Evolutionary conservation across 2,113 vertebrate genomes (phyloP).

Genomic region (Tapirus terrestris): DNA sequence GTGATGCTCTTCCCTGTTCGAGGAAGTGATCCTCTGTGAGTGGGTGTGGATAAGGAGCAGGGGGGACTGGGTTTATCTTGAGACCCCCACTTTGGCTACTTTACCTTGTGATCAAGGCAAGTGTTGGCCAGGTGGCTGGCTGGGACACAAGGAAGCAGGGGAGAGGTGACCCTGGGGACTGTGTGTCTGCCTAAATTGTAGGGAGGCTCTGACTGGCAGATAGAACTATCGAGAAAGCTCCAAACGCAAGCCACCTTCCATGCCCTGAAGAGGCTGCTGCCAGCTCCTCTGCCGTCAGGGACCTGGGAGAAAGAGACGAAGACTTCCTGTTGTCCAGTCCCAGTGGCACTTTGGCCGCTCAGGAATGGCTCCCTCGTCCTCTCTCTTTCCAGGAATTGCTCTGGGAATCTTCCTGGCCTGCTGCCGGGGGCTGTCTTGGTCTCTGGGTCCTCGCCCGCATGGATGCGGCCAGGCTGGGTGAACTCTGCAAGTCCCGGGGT

Average conservation of each 20-base stretch:
- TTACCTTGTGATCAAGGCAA: not conserved
- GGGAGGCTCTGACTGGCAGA: not conserved
- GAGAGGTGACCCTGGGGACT: not conserved
- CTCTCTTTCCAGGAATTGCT: too few species aligned
- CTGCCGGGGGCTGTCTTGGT: not conserved
- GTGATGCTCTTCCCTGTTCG: not conserved
- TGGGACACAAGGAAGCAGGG: not conserved
- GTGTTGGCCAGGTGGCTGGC: too few species aligned
- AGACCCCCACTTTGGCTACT: not conserved
- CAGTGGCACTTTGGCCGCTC: fast-evolving
- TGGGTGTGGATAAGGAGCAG: fast-evolving
- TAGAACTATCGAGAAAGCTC: not conserved
- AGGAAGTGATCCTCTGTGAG: not conserved
- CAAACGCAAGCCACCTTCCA: fast-evolving
- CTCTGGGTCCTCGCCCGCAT: not conserved
- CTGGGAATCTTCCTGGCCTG: not conserved
- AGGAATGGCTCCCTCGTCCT: fast-evolving
- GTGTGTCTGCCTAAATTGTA: not conserved
- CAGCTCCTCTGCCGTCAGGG: not conserved
- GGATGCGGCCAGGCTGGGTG: not conserved
- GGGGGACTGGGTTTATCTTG: not conserved
- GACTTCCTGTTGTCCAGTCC: fast-evolving
- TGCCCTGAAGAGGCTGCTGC: fast-evolving
- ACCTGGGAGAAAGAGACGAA: fast-evolving
- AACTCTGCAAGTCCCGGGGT: not conserved